Conservation (phyloP, 1,140 invertebrate species). For the Drosophila elegans region DNA sequence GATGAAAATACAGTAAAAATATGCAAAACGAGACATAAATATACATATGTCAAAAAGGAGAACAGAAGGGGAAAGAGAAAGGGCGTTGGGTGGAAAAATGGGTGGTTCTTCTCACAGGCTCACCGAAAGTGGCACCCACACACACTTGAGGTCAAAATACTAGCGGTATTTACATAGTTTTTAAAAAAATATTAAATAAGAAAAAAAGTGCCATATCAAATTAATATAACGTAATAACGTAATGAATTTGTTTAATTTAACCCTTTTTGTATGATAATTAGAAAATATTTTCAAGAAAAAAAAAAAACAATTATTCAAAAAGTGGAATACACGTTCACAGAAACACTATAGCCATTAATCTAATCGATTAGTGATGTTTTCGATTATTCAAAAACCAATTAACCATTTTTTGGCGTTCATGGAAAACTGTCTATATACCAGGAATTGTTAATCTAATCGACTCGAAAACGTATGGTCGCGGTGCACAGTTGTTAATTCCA, state of each 20-base stretch:
- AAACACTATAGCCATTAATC: conserved; percentile 20
- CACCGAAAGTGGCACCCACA: not conserved
- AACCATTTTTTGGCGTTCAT: conserved; percentile 14
- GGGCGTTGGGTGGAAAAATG: not conserved
- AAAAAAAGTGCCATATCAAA: not conserved
- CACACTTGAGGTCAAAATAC: not conserved
- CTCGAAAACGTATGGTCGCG: not conserved
- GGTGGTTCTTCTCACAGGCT: too few species aligned
- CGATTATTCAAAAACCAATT: conserved; percentile 25
- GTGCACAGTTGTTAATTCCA: conserved; percentile 7
- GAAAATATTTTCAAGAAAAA: too few species aligned
- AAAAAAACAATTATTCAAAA: not conserved
- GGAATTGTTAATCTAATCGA: conserved; percentile 16
- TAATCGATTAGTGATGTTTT: conserved; percentile 17
- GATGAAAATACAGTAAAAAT: conserved; percentile 53
- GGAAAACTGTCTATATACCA: conserved; percentile 3
- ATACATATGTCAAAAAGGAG: not conserved
- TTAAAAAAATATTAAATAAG: not conserved
- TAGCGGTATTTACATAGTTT: not conserved
- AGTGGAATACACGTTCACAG: conserved; percentile 1
- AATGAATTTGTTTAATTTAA: too few species aligned
- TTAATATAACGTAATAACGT: too few species aligned
- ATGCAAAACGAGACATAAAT: conserved; percentile 40
- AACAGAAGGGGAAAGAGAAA: not conserved
- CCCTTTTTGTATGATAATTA: too few species aligned